A percentile compares a stretch with the other conserved stretches of the same genome.
phyloP scores from a whole-genome alignment of 37 sponge, comb jelly and placozoan genomes.

The Crambe crambe region DNA sequence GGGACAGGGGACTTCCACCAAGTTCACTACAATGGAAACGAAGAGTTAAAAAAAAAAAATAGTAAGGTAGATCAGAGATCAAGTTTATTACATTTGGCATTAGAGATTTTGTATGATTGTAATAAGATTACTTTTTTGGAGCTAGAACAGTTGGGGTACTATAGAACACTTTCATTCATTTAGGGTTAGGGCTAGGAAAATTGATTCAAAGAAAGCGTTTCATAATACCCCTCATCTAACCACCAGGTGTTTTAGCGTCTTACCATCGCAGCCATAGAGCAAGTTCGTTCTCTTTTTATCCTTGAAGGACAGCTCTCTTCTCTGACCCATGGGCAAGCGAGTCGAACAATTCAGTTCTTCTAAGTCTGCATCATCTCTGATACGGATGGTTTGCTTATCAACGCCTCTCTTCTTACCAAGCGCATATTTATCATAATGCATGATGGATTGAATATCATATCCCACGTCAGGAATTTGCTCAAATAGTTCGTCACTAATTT shows the following conservation, averaged over 20 bases:
- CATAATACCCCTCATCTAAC: background rate
- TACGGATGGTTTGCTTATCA: slow-evolving; percentile 29
- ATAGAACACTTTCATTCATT: no score
- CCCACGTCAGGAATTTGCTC: slow-evolving; percentile 13
- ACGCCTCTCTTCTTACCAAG: background rate
- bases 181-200: background rate
- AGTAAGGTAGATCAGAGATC: background rate
- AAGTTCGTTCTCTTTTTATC: slow-evolving; percentile 27
- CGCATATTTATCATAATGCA: slow-evolving; percentile 59
- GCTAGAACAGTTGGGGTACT: no score
- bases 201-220: background rate
- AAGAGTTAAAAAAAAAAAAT: background rate
- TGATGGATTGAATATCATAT: slow-evolving; percentile 71
- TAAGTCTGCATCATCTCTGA: slow-evolving; percentile 1
- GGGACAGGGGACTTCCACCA: background rate
- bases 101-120: background rate
- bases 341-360: background rate
- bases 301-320: slow-evolving; percentile 26
- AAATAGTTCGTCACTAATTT: background rate
- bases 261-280: slow-evolving; percentile 40
- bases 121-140: no score
- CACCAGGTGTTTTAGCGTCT: background rate
- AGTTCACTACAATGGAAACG: background rate
- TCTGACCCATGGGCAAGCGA: slow-evolving; percentile 44
- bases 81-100: background rate